Evolutionary conservation across 2,888 invertebrate species (phyloP), one percentile per base, ranked within the genome.

Genomic region (Campoletis raptor): DNA sequence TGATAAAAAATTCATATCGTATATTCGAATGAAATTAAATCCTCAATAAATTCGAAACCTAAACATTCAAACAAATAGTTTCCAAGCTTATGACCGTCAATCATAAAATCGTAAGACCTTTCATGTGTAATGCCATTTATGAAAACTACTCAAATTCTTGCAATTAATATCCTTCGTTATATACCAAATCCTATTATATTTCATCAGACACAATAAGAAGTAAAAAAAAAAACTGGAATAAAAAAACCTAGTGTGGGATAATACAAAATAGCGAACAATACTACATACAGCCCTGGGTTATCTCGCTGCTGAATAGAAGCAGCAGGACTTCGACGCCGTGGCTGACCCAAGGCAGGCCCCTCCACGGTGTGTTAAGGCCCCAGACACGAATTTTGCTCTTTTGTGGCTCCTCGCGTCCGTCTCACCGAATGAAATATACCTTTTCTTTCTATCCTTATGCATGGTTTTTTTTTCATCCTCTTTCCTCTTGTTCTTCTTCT

Each of bases 301-400:
- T 87, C 85, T 87, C 81, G 81, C 73, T 86, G 83, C 74, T 88
- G 88, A 88, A 88, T 88, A 88, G 89, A 84, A 89, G 77, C 82
- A 82, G 76, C 87, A 83, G 88, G 90, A 76, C 73, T 69, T 83
- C 81, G 86, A 85, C 85, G 87, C 77, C 74, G 66, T 83, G 66
- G 79, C 69, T 64, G 86, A 83, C 52, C 76, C 64, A 72, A 73
- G 73, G 21, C 48, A 85, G 76, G 72, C 82, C 80, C 79, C 79
- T 67, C 89, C 89, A 90, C 90, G 90, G 88, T 89, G 88, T 88
- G 92, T 93, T 92, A 92, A 91, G 89, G 85, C 89, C 87, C 83
- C 91, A 92, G 92, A 91, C 92, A 88, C 88, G 90, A 87, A 91
- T 91, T 91, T 92, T 89, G 92, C 91, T 91, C 91, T 92, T 92